Conservation (phyloP, 2,113 vertebrate genomes). For the Anolis carolinensis region DNA sequence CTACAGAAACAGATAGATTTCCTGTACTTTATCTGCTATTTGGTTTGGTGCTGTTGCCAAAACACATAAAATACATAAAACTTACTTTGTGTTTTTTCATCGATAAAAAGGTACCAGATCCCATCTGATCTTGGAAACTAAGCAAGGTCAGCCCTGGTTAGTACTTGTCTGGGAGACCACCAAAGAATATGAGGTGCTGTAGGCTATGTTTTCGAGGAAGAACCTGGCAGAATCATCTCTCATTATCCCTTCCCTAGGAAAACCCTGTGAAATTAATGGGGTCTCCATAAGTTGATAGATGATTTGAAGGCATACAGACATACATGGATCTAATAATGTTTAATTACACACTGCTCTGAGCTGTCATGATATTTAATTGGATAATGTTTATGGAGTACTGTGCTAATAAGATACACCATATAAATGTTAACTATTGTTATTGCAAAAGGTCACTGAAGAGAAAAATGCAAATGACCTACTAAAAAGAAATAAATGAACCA, state of each 20-base stretch:
- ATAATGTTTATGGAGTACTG: conserved; percentile 27
- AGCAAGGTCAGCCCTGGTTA: too few species aligned
- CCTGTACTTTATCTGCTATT: background rate
- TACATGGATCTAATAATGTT: conserved; percentile 40
- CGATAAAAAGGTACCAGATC: conserved; percentile 31
- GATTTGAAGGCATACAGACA: too few species aligned
- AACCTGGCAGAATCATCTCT: too few species aligned
- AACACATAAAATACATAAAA: too few species aligned
- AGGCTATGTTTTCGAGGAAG: too few species aligned
- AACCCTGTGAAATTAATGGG: too few species aligned
- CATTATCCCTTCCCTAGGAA: too few species aligned
- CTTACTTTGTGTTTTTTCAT: conserved; percentile 50
- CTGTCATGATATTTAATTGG: conserved; percentile 47
- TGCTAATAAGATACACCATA: conserved; percentile 40
- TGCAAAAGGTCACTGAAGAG: conserved; percentile 20
- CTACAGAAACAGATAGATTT: background rate
- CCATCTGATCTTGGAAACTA: too few species aligned
- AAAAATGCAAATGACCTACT: conserved; percentile 20
- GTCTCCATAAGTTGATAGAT: too few species aligned
- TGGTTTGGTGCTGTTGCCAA: conserved; percentile 20
- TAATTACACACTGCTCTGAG: conserved; percentile 52
- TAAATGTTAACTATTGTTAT: conserved; percentile 33
- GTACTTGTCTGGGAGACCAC: too few species aligned
- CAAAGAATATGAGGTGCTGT: too few species aligned
- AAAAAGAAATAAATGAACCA: conserved; percentile 25